Conservation (phyloP, 2,888 invertebrate genomes). For the Escarpia spicata region DNA sequence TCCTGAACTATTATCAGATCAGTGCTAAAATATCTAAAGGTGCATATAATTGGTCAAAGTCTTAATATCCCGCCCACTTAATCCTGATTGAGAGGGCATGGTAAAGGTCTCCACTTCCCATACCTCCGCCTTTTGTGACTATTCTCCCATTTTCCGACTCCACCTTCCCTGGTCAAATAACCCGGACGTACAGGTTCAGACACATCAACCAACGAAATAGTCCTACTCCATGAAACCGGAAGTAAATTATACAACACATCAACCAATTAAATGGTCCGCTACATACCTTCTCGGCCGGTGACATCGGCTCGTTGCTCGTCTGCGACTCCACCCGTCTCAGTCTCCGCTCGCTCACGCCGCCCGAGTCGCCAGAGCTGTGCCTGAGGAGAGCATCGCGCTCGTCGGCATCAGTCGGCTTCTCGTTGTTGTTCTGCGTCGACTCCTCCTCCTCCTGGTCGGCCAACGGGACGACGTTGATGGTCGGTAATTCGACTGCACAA, state of each 20-base stretch:
- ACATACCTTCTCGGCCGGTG: constrained; percentile 1
- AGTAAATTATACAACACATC: not conserved
- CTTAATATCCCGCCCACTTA: too few species aligned
- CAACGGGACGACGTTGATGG: not conserved
- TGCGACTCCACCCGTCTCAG: not conserved
- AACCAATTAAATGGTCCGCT: not conserved
- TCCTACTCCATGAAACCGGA: not conserved
- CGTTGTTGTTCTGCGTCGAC: not conserved
- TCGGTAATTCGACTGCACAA: not conserved
- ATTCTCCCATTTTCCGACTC: too few species aligned
- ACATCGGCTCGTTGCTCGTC: constrained; percentile 12
- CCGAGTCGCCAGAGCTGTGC: not conserved
- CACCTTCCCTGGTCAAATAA: too few species aligned
- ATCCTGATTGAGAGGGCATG: too few species aligned
- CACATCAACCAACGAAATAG: too few species aligned
- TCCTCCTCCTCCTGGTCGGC: not conserved
- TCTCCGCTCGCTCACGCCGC: not conserved
- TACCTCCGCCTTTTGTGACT: too few species aligned
- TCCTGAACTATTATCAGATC: too few species aligned
- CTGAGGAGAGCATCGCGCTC: not conserved
- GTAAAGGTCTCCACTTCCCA: too few species aligned
- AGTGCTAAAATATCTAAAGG: too few species aligned
- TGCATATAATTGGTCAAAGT: too few species aligned
- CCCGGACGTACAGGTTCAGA: too few species aligned
- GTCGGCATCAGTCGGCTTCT: not conserved